Evolutionary conservation across 2,888 invertebrate species (phyloP), one percentile per base, ranked within the genome.

Genomic region (Agriopis marginaria): DNA sequence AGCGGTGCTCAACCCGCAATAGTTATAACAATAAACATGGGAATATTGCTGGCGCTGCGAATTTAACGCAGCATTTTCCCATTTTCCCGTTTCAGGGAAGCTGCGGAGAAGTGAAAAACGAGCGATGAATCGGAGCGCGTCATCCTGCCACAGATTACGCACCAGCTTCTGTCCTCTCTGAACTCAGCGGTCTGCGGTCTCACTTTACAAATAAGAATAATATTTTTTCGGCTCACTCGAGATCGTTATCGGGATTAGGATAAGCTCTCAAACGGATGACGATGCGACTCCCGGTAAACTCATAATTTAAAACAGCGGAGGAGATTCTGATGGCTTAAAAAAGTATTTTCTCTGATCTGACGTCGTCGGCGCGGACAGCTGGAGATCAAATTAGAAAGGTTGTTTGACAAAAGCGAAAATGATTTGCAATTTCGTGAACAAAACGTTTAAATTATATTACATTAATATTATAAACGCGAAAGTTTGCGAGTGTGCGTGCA

Each of bases 201-300:
- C 71, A 64, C 70, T 82, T 79, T 77, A 75, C 77, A 79, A 79
- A 83, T 77, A 81, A 78, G 73, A 79, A 82, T 78, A 72, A 82
- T 79, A 81, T 81, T 77, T 82, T 82, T 78, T 81, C 69, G 67
- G 72, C 76, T 79, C 75, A 75, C 70, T 64, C 61, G 40, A 74
- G 78, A 77, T 79, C 77, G 74, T 80, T 82, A 79, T 83, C 79
- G 73, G 76, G 73, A 75, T 77, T 77, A 76, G 74, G 66, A 70
- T 58, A 68, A 65, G 68, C 69, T 72, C 75, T 78, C 71, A 75
- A 74, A 77, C 76, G 76, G 75, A 79, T 80, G 78, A 76, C 70
- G 75, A 72, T 56, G 68, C 67, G 69, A 70, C 66, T 69, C 49
- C 68, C 23, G 63, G 61, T 75, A 23, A 72, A 73, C 70, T 75